These are phyloP conservation scores for Anseranas semipalmata DNA, from an alignment of 2,113 vertebrate species.

Conservation along the genomic window DNA sequence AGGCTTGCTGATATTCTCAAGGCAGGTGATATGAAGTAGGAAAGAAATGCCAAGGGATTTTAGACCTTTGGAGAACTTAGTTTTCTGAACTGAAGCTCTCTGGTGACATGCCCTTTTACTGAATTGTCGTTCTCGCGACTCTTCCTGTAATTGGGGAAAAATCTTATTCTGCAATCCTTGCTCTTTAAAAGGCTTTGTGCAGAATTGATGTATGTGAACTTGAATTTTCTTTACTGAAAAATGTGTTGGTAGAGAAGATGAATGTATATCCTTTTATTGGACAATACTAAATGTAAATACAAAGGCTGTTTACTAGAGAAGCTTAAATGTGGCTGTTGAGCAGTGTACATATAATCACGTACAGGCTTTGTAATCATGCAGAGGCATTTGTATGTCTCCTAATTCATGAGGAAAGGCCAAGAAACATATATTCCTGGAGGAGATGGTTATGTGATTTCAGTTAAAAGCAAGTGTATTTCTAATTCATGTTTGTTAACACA, in stretches of 20 bases:
- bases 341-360: not conserved
- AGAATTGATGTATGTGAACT: not conserved
- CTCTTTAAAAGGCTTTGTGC: not conserved
- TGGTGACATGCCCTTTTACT: not conserved
- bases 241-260: not conserved
- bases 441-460: not conserved
- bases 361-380: not conserved
- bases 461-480: not conserved
- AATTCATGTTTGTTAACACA: not conserved
- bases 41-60: not conserved
- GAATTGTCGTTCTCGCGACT: not conserved
- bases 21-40: not conserved
- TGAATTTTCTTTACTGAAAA: not conserved
- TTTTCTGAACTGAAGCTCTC: not conserved
- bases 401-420: not conserved
- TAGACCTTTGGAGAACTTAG: not conserved
- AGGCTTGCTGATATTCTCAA: not conserved
- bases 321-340: not conserved
- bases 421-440: not conserved
- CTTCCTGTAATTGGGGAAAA: not conserved
- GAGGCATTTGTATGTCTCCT: rapidly evolving
- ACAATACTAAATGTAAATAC: not conserved
- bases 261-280: not conserved
- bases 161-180: not conserved
- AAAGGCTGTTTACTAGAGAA: not conserved